Conservation (phyloP, 2,797 vertebrate species). For the Macropus fuliginosus region DNA sequence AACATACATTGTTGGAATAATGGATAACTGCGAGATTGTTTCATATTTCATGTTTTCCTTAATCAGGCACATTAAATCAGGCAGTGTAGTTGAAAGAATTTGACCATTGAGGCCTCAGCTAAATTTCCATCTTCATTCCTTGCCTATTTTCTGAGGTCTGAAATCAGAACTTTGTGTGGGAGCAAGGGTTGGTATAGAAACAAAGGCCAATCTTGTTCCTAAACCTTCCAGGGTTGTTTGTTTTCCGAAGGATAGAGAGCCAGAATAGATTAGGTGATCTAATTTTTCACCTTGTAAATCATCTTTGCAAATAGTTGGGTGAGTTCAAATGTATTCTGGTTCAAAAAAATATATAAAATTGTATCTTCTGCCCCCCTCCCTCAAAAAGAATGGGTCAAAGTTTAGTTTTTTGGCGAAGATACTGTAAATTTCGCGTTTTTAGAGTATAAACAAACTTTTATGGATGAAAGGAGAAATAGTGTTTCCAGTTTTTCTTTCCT, state of each 20-base stretch:
- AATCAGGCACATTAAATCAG: background rate
- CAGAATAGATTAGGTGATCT: conserved; percentile 39
- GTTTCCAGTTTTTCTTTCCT: background rate
- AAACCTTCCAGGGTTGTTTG: background rate
- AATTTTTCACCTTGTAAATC: no score
- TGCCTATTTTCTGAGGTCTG: conserved; percentile 24
- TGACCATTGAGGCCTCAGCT: background rate
- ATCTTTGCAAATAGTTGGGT: background rate
- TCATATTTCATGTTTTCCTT: conserved; percentile 35
- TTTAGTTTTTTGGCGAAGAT: conserved; percentile 36
- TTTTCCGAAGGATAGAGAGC: conserved; percentile 36
- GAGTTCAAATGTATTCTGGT: background rate
- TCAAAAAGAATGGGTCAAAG: conserved; percentile 45
- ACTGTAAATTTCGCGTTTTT: conserved; percentile 18
- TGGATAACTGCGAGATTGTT: background rate
- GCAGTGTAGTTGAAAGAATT: conserved; percentile 36
- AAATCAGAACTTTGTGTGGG: background rate
- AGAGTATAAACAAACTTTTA: conserved; percentile 55
- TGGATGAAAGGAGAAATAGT: background rate
- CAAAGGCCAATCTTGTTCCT: background rate
- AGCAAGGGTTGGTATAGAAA: background rate
- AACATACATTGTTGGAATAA: background rate
- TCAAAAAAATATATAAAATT: background rate
- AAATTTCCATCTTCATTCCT: conserved; percentile 22
- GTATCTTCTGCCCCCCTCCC: conserved; percentile 21